Evolutionary conservation across 2,113 vertebrate genomes (phyloP).

Genomic region (Paedocypris sp.): DNA sequence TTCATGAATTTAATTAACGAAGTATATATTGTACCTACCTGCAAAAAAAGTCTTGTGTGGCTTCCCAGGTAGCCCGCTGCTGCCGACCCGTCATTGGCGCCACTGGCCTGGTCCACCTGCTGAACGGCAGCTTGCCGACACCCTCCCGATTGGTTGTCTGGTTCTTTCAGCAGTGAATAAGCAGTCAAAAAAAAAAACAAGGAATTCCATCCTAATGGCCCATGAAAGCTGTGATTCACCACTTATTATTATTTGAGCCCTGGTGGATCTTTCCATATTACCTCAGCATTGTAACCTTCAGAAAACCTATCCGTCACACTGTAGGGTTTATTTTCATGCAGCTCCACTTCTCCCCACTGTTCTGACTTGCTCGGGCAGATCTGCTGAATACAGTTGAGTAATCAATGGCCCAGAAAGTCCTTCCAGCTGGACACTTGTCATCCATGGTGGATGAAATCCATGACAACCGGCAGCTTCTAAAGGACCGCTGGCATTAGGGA

Average conservation of each 20-base stretch:
- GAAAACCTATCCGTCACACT: conserved; percentile 26
- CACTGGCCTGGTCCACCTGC: not conserved
- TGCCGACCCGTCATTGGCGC: not conserved
- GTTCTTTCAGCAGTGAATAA: conserved; percentile 37
- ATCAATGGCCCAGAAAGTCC: conserved; percentile 25
- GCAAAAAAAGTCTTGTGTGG: not conserved
- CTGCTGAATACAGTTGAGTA: not conserved
- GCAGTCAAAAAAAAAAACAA: conserved; percentile 34
- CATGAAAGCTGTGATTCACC: conserved; percentile 45
- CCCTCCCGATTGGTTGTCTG: conserved; percentile 23
- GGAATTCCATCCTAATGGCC: conserved; percentile 47
- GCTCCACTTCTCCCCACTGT: not conserved
- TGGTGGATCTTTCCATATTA: conserved; percentile 41
- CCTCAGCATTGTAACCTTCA: conserved; percentile 32
- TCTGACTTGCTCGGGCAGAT: conserved; percentile 4
- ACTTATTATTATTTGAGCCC: conserved; percentile 41
- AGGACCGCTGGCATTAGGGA: conserved; percentile 8
- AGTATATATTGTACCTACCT: no score
- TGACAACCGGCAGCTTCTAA: conserved; percentile 35
- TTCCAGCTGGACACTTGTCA: conserved; percentile 45
- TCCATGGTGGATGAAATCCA: conserved; percentile 37
- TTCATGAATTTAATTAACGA: no score
- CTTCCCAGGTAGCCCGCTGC: conserved; percentile 4
- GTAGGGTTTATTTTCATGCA: conserved; percentile 27
- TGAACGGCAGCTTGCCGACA: conserved; percentile 25